Evolutionary conservation across 2,113 vertebrate genomes (phyloP).

Genomic region (Eurypyga helias): DNA sequence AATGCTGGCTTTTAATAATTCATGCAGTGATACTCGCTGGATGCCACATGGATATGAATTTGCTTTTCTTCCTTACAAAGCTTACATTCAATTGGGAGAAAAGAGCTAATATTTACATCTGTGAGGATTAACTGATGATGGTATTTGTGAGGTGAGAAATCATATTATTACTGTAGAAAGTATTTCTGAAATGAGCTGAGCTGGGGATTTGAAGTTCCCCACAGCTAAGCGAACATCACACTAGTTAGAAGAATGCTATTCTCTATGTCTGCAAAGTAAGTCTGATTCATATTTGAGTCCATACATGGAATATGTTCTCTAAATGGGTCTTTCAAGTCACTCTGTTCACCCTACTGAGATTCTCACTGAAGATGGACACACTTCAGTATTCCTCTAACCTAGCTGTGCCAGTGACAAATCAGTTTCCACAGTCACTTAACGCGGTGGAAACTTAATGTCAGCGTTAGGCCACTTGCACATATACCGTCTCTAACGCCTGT

Average conservation of each 20-base stretch:
- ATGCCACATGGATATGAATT: neutral
- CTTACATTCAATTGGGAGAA: constrained; percentile 2
- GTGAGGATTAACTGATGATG: constrained; percentile 14
- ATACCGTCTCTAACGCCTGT: neutral
- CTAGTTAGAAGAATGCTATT: neutral
- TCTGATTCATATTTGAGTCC: neutral
- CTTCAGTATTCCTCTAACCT: neutral
- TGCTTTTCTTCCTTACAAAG: constrained; percentile 33
- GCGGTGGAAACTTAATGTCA: neutral
- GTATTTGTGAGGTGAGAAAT: constrained; percentile 22
- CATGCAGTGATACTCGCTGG: neutral
- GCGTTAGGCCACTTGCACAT: neutral
- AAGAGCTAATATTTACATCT: constrained; percentile 56
- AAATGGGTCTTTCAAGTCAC: neutral
- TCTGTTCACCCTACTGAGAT: neutral
- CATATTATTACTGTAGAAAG: neutral
- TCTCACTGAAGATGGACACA: neutral
- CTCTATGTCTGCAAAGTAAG: neutral
- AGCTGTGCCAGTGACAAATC: neutral
- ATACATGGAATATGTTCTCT: neutral
- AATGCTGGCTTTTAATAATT: constrained; percentile 46
- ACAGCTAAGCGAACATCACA: neutral
- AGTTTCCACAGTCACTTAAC: neutral
- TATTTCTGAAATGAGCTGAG: neutral
- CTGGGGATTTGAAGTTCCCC: constrained; percentile 5